These are phyloP conservation scores for Callopanchax toddi DNA, from an alignment of 2,113 vertebrate genomes.

Conservation along the genomic window DNA sequence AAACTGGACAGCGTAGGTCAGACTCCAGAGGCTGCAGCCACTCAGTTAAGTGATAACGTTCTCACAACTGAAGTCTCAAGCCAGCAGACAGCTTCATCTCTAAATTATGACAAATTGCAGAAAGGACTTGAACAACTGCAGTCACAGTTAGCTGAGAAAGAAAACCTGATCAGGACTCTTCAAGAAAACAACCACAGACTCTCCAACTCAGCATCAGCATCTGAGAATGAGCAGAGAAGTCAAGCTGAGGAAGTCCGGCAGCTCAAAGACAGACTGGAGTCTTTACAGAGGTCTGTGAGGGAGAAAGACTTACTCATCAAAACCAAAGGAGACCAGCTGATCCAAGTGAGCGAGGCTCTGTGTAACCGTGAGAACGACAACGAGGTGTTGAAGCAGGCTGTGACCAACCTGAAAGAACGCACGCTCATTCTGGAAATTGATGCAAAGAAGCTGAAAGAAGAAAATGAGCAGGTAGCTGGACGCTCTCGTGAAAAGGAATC, in stretches of 20 bases:
- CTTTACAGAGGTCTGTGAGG: slow-evolving; percentile 87
- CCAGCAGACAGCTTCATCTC: background rate
- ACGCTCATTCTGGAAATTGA: slow-evolving; percentile 91
- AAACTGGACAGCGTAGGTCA: slow-evolving; percentile 86
- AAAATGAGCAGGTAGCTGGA: slow-evolving; percentile 87
- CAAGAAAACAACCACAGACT: slow-evolving; percentile 93
- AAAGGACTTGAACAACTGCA: slow-evolving; percentile 79
- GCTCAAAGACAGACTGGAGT: slow-evolving; percentile 83
- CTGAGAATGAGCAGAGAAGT: slow-evolving; percentile 82
- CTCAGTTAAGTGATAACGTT: slow-evolving; percentile 17
- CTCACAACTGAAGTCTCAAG: slow-evolving; percentile 29
- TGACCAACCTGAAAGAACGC: slow-evolving; percentile 96
- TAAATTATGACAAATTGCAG: slow-evolving; percentile 57
- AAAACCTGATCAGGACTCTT: slow-evolving; percentile 85
- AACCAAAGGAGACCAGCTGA: slow-evolving; percentile 90
- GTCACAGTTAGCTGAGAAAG: slow-evolving; percentile 82
- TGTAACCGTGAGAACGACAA: slow-evolving; percentile 93
- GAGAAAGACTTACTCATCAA: slow-evolving; percentile 98
- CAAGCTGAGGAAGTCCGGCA: slow-evolving; percentile 84
- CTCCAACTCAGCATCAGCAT: slow-evolving; percentile 84
- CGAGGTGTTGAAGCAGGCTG: slow-evolving; percentile 93
- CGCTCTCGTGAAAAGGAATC: slow-evolving; percentile 89
- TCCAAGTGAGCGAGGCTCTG: slow-evolving; percentile 85
- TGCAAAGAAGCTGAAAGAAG: slow-evolving; percentile 87
- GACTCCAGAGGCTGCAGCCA: slow-evolving; percentile 41